These are phyloP conservation scores for Ennomos quercinarius DNA, from an alignment of 2,888 invertebrate genomes.

Conservation along the genomic window DNA sequence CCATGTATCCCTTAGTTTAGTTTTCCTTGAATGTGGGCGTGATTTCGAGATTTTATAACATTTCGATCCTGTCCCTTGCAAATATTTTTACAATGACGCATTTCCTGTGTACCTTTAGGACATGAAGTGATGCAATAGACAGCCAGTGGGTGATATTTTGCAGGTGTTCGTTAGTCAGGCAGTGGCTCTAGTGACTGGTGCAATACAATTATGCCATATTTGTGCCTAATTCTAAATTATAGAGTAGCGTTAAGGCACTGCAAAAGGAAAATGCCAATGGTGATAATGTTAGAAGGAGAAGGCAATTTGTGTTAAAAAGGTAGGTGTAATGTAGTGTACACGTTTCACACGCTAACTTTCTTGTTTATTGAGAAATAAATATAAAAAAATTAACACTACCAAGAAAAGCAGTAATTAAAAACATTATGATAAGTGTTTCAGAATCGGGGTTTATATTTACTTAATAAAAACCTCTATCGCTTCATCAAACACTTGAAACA, in stretches of 20 bases:
- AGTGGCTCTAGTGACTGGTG: constrained; percentile 22
- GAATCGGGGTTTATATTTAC: too few relatives aligned
- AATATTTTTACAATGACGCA: constrained; percentile 36
- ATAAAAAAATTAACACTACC: too few relatives aligned
- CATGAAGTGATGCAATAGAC: constrained; percentile 24
- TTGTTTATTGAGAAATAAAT: too few relatives aligned
- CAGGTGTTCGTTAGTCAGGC: constrained; percentile 39
- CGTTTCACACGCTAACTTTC: too few relatives aligned
- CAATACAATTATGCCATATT: constrained; percentile 27
- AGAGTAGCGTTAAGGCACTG: background rate
- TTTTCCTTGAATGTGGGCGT: constrained; percentile 22
- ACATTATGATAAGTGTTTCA: too few relatives aligned
- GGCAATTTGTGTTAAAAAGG: too few relatives aligned
- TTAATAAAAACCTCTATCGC: too few relatives aligned
- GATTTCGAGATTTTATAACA: constrained; percentile 16
- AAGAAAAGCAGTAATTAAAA: too few relatives aligned
- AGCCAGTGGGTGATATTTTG: constrained; percentile 34
- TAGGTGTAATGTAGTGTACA: too few relatives aligned
- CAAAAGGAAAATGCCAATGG: background rate
- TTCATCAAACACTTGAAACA: too few relatives aligned
- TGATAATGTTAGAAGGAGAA: too few relatives aligned
- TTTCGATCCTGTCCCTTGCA: constrained; percentile 21
- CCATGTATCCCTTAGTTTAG: constrained; percentile 1
- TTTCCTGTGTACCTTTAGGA: constrained; percentile 34
- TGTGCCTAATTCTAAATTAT: constrained; percentile 24